These are phyloP conservation scores for Invenusta paracnida DNA, from an alignment of 2,888 invertebrate species.

Conservation along the genomic window DNA sequence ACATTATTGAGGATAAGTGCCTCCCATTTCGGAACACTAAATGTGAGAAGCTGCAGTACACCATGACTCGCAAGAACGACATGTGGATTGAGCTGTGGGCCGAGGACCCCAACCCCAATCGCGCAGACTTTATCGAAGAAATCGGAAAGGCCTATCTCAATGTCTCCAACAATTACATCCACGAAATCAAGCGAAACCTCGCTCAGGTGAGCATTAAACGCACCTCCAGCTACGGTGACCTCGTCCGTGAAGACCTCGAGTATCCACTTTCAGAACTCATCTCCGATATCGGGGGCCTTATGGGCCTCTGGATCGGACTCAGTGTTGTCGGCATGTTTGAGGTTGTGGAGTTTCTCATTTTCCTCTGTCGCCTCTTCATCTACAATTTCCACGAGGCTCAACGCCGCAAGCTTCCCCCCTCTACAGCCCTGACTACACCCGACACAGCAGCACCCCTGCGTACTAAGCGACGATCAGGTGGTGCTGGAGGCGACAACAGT, in stretches of 20 bases:
- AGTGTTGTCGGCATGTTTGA: conserved; percentile 49
- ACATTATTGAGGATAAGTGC: background rate
- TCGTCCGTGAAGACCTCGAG: conserved; percentile 32
- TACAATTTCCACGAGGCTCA: background rate
- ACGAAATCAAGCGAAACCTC: conserved; percentile 31
- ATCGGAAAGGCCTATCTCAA: background rate
- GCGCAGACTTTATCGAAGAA: background rate
- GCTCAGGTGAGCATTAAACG: conserved; percentile 28
- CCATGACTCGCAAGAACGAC: background rate
- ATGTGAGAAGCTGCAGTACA: conserved; percentile 19
- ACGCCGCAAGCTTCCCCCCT: no score
- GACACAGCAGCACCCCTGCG: no score
- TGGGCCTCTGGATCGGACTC: conserved; percentile 50
- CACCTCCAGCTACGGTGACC: conserved; percentile 33
- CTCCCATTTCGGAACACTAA: background rate
- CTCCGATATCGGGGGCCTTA: conserved; percentile 51
- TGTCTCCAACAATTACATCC: background rate
- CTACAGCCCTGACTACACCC: no score
- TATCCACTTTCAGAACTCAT: conserved; percentile 48
- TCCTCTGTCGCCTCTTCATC: background rate
- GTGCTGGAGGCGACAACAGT: no score
- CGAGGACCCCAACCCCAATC: background rate
- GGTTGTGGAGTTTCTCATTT: conserved; percentile 47
- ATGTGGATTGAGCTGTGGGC: conserved; percentile 31
- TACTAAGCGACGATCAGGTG: no score